Base-by-base conservation (phyloP, 2,113 vertebrate genomes). In the Malurus melanocephalus region DNA sequence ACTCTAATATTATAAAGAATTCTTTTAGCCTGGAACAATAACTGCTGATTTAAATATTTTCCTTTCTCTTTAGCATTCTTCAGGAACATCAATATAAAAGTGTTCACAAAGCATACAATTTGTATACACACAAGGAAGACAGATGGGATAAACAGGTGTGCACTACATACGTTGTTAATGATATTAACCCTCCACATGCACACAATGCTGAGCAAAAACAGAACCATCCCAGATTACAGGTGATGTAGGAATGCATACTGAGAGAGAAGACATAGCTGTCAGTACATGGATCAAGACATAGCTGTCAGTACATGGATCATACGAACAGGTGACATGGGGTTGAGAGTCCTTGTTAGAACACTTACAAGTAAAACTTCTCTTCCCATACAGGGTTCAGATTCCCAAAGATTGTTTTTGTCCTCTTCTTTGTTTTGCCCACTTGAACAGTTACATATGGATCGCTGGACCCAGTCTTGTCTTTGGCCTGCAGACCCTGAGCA, bases 381-480 rank as follows among this genome's bases (percentile, higher is more conserved):
- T 99, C 99, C 99, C 99, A 99, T 57, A 99, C 97, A 43, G 99
- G 99, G 95, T 99, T 99, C 87, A 99, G 98, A 92, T 99, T 99
- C 40, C 99, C 99, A 95, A 98, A 99, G 94, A 99, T 99, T 0
- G 99, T 99, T 96, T 99, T 99, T 80, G 99, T 99, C 80, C 99
- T 98, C 95, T 99, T 99, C 97, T 99, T 99, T 32, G 99, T 99
- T 96, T 99, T 99, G 66, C 99, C 98, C 57, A 99, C 99, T 97
- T 99, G 99, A 83, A 99, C 99, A 0, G 99, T 99, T 74, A 99
- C 99, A 1, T 99, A 99, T 0, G 99, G 99, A 94, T 99, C 99
- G 26, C 99, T 99, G 93, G 99, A 99, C 46, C 99, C 99, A 0
- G 99, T 99, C 94, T 99, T 99, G 93, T 99, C 99, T 96, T 99